Percentiles rank a stretch among this genome's conserved stretches.
Conservation (phyloP, 2,113 vertebrate species). For the Oreochromis niloticus region DNA sequence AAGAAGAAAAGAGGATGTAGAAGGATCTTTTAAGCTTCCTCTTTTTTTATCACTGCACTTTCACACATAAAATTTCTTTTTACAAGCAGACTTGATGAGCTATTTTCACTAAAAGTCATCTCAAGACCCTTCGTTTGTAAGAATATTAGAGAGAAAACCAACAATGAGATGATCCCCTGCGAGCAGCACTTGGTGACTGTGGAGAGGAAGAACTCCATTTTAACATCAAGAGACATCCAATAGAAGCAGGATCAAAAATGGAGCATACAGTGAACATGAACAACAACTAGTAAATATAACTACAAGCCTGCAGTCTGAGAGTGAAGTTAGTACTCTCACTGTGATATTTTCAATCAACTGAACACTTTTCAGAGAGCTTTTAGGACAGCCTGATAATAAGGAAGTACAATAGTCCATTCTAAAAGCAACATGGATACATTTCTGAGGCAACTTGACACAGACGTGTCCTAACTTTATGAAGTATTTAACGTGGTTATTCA, state of each 20-base stretch:
- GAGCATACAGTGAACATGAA: neutral
- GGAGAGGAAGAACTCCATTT: neutral
- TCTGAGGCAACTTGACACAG: neutral
- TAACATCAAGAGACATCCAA: neutral
- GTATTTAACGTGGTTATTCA: neutral
- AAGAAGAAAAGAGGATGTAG: neutral
- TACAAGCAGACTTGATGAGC: neutral
- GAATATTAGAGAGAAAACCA: neutral
- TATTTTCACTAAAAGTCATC: neutral
- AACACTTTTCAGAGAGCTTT: neutral
- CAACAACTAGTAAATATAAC: neutral
- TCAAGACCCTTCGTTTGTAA: neutral
- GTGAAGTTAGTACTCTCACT: neutral
- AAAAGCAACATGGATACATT: neutral
- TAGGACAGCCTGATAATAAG: neutral
- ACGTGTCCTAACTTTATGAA: neutral
- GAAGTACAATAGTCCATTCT: rapidly evolving
- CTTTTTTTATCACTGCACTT: neutral
- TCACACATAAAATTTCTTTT: neutral
- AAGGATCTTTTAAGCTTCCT: conserved; percentile 24
- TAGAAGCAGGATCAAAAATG: neutral
- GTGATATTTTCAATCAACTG: neutral
- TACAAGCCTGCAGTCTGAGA: neutral
- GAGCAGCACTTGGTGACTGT: neutral
- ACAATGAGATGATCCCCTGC: neutral